Evolutionary conservation across 1,140 invertebrate genomes (phyloP), one percentile per base, ranked within the genome.

Genomic region (Bombus waltoni): DNA sequence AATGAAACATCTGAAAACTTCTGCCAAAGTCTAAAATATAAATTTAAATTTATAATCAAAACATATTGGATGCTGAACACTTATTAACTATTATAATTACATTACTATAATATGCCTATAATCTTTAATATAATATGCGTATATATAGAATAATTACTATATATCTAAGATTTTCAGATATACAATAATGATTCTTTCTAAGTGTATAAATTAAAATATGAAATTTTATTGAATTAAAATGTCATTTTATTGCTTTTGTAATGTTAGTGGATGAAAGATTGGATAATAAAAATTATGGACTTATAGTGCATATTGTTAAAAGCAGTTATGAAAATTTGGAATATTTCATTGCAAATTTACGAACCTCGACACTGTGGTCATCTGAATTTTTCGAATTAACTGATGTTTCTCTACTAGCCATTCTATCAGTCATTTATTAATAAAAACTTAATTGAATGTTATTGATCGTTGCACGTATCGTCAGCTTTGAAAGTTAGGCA

Each of bases 1-100:
- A 94, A 99, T 99, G 93, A 99, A 99, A 95, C 98, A 99, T 94
- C 98, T 96, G 93, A 99, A 99, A n/a, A 99, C 98, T 95, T 99
- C 98, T 22, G 98, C 97, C 91, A 99, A 94, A 59, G 97, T 97
- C 97, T 82, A 95, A 95, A 88, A 92, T 57, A 86, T 83, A 88
- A 84, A 65, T 59, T 81, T 42, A 57, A 47, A 42, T 28, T 35
- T 81, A 62, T 83, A 59, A 77, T 53, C 18, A 53, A 1, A 18
- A 22, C 47, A 53, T 22, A 53, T 53, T 22, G 47, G 18, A 53
- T 53, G 6, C 1, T 53, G 1, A 53, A 53, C 18, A 53, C 47
- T 53, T 22, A 53, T 32, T 32, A 32, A 32, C 18, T 22, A 22
- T 53, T 53, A 53, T 22, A 53, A 53, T 53, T 53, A 53, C 18